These are phyloP conservation scores for Candoia aspera DNA, from an alignment of 2,113 vertebrate species.

Conservation along the genomic window DNA sequence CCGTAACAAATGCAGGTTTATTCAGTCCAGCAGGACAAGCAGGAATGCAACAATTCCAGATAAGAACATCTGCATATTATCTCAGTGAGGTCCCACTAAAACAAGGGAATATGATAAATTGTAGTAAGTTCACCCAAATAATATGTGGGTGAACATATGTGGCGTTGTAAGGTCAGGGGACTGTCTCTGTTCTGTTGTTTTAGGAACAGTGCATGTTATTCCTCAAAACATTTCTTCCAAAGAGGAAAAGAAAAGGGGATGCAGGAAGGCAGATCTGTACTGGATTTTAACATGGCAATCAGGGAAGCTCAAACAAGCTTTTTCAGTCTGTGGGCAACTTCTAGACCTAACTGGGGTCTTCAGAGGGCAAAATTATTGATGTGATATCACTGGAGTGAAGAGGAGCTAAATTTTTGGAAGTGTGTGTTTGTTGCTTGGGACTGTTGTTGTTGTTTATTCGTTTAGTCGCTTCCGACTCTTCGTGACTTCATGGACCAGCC, in stretches of 20 bases:
- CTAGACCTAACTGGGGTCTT: background rate
- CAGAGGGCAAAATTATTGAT: background rate
- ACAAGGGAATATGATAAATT: background rate
- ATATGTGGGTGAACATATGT: background rate
- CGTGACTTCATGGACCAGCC: too few species aligned
- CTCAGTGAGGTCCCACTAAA: background rate
- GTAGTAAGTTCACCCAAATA: background rate
- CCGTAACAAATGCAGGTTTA: background rate
- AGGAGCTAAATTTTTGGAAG: background rate
- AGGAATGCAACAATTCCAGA: background rate
- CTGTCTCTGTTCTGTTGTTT: background rate
- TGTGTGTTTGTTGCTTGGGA: background rate
- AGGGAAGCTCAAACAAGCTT: background rate
- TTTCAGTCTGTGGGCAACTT: background rate
- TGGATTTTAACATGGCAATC: background rate
- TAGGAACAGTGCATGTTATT: background rate
- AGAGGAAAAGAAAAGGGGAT: background rate
- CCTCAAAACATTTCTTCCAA: background rate
- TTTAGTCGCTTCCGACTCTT: too few species aligned
- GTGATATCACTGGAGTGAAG: background rate
- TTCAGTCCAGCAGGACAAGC: background rate
- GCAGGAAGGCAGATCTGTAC: background rate
- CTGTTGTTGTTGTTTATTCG: too few species aligned
- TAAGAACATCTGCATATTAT: background rate
- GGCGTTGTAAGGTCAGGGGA: background rate